Evolutionary conservation across 2,797 vertebrate genomes (phyloP), one percentile per base, ranked within the genome.

Genomic region (Neopelma chrysocephalum): DNA sequence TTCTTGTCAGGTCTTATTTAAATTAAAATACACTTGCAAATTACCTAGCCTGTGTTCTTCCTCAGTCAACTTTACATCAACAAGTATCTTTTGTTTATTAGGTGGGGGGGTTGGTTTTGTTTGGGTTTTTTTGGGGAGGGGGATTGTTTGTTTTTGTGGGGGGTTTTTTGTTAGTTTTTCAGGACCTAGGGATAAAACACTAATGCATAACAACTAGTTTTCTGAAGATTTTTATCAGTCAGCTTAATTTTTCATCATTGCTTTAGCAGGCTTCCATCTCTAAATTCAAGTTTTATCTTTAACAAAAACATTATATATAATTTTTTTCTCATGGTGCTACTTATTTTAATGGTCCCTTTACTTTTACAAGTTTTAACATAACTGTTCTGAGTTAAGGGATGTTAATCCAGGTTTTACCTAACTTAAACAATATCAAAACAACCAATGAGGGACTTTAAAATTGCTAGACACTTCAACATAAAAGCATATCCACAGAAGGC

Each of bases 111-210:
- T 56, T 45, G 5, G 15, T 12, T 68, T 68, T 29, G 5, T 27
- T 31, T 18, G 6, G 7, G 6, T 0, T 7, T 38, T 48, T 32
- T 13, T 1, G 5, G 14, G 3, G 32, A 7, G 22, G 21, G 1
- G 8, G 10, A 25, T 42, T 27, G 9, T 31, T 51, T 29, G 1
- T 7, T 75, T 38, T 40, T 31, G 8, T 13, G 15, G 6, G 2
- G 4, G 2, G 4, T 26, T 61, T 11, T 36, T 54, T 29, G 3
- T 42, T 40, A 14, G 11, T 15, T 83, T 82, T 64, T 57, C 11
- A 60, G 21, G 31, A 82, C 32, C 2, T 12, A 42, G 15, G 12
- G 6, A 62, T 32, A 77, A 58, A 12, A 76, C 5, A 27, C 5
- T 50, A 73, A 34, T 3, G 1, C 12, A 29, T 10, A 36, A 29